Percentiles rank a stretch among this genome's conserved stretches.
Conservation (phyloP, 2,797 vertebrate species). For the Rhabdophis nuchalis region DNA sequence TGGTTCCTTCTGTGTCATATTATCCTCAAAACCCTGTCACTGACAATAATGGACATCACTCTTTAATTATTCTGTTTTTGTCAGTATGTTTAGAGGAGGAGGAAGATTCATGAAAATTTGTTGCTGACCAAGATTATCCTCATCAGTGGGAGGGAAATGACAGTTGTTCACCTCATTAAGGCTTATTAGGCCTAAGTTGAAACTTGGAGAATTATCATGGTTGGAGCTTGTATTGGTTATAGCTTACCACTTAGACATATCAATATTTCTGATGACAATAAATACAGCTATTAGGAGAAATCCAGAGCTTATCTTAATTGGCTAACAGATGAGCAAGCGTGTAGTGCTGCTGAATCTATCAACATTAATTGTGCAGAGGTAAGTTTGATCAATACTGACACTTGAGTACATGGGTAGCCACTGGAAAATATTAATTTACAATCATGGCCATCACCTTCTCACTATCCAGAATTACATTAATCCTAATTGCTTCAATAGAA, state of each 20-base stretch:
- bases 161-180: slow-evolving; percentile 10
- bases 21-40: background rate
- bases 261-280: slow-evolving; percentile 73
- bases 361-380: slow-evolving; percentile 69
- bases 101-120: background rate
- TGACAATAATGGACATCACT: background rate
- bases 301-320: slow-evolving; percentile 74
- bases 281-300: slow-evolving; percentile 73
- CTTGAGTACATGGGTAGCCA: slow-evolving; percentile 66
- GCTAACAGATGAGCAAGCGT: slow-evolving; percentile 73
- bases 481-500: slow-evolving; percentile 62
- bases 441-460: slow-evolving; percentile 60
- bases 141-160: background rate
- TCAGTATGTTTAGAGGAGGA: background rate
- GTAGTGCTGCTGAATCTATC: slow-evolving; percentile 71
- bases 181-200: slow-evolving; percentile 36
- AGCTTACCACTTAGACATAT: slow-evolving; percentile 61
- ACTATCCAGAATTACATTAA: slow-evolving; percentile 63
- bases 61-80: slow-evolving; percentile 20
- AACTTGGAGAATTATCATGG: background rate
- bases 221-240: slow-evolving; percentile 53
- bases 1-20: background rate
- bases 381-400: slow-evolving; percentile 75
- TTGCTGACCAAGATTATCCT: background rate
- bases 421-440: slow-evolving; percentile 72